Base-by-base conservation (phyloP, 2,888 invertebrate genomes). In the Pseudococcus longispinus region DNA sequence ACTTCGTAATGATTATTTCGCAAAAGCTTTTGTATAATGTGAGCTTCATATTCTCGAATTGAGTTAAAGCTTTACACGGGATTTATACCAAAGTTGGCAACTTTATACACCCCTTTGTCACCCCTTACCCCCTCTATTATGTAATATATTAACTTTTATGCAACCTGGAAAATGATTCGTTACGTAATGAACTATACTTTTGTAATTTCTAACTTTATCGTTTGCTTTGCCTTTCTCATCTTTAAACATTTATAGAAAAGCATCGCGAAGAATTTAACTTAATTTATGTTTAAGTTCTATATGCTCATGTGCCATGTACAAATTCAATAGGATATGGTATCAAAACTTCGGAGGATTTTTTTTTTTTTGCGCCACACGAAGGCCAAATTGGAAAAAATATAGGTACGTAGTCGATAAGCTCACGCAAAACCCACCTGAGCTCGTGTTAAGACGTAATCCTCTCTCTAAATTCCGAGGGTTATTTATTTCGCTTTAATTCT, bases 101-200 rank as follows among this genome's bases (percentile, higher is more conserved):
- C 77, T 80, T 80, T 74, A 74, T 74, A 74, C n/a, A 23, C 9
- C 13, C 23, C 60, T 70, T 37, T 6, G 37, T 37, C 77, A n/a
- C 65, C 26, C 8, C 26, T 65, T 55, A 4, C 74, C 77, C 9
- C 11, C 77, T 8, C 42, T 13, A 2, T 29, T 20, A 80, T 80
- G 23, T 80, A 80, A 80, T 80, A 80, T 80, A 80, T 80, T 42
- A 80, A 80, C 77, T 80, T 80, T 80, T 80, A 42, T 80, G 42
- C 42, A 80, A 80, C 77, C 42, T 80, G n/a, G 77, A 80, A 80
- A 29, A 29, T 80, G 77, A 80, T 42, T 80, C 77, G 77, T 42
- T 80, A 80, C 77, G 42, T 80, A 80, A 80, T 80, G 77, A 80
- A 80, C 77, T 80, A 80, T 80, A 80, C 77, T 80, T 80, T 80